phyloP scores from a whole-genome alignment of 2,113 vertebrate species.

The Emberiza fucata region DNA sequence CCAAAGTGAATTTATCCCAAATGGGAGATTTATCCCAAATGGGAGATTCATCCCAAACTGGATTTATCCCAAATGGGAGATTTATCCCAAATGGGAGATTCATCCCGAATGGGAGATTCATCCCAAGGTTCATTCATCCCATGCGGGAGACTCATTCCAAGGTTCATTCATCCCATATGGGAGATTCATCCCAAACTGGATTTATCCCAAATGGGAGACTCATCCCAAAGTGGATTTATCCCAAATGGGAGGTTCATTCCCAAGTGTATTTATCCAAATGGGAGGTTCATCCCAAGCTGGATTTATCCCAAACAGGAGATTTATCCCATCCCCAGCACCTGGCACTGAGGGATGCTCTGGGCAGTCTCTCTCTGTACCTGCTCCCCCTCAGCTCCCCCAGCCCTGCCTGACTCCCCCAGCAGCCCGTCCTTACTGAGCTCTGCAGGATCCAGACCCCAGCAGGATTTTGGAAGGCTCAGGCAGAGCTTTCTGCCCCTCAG shows the following conservation, averaged over 20 bases:
- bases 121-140: not conserved
- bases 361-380: not conserved
- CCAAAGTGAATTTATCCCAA: not conserved
- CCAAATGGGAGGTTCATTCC: not conserved
- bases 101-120: not conserved
- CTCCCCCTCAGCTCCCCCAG: not conserved
- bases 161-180: not conserved
- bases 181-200: not conserved
- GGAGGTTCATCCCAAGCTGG: not conserved
- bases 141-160: too few relatives aligned
- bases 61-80: not conserved
- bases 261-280: accelerated
- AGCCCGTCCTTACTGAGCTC: accelerated
- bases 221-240: not conserved
- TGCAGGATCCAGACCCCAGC: not conserved
- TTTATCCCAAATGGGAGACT: not conserved
- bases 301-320: not conserved
- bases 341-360: too few relatives aligned
- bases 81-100: not conserved
- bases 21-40: not conserved
- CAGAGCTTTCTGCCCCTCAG: not conserved
- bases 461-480: not conserved
- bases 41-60: too few relatives aligned
- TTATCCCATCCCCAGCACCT: too few relatives aligned
- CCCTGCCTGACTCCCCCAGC: not conserved